Base-by-base conservation (phyloP, 2,113 vertebrate species). In the Hoplias malabaricus region DNA sequence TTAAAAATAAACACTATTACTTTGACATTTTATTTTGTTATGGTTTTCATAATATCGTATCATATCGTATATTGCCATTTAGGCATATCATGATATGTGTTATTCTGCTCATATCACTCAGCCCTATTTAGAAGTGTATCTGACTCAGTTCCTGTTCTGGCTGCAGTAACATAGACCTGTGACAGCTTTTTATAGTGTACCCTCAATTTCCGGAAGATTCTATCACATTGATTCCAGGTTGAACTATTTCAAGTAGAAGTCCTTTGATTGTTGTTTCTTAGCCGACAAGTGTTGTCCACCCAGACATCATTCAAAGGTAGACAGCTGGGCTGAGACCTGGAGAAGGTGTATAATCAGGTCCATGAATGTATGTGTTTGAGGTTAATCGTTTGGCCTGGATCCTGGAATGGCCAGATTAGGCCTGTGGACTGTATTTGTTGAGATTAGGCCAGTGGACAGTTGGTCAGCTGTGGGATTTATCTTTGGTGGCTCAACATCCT, bases 321-420 rank as follows among this genome's bases (percentile, higher is more conserved):
- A 69, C 14, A 6, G 27, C 73, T 76, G 81, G 69, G 27, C 73
- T n/a, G n/a, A n/a, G n/a, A 87, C 72, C 75, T 79, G 43, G 79
- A 85, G 53, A 75, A 83, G 19, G 78, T 72, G 69, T 54, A 75
- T 74, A 68, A 80, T 71, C 69, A 42, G 25, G 63, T 38, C 59
- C 78, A 71, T 56, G 56, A 50, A 3, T n/a, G 14, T 42, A 10
- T 72, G 69, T 73, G n/a, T 59, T 25, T 31, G 29, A 63, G 61
- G 59, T 63, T 87, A 88, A 88, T 89, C 85, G 42, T 57, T 33
- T 74, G 53, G 69, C 27, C 56, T 74, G 82, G 50, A 75, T 75
- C 57, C 61, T 69, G 69, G 54, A 19, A 19, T 12, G 36, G 53
- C 67, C 75, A 13, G 73, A 79, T 75, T 69, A 50, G 27, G 59